Evolutionary conservation across 2,888 invertebrate genomes (phyloP), one percentile per base, ranked within the genome.

Genomic region (Strigamia transsilvanica): DNA sequence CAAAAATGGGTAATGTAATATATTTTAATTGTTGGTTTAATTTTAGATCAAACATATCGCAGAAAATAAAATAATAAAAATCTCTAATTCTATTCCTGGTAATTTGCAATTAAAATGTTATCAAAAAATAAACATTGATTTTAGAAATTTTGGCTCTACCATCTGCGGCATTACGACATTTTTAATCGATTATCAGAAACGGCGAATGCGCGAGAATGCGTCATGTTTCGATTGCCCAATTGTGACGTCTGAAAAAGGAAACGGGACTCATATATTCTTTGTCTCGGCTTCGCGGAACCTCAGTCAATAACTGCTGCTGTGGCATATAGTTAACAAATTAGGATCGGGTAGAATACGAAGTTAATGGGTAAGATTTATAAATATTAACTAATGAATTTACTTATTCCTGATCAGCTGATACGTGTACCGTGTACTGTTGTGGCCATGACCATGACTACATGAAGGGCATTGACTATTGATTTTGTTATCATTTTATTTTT

Each of bases 381-480:
- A 27, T 27, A 27, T 27, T 27, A 27, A 27, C 3, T 27, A 27
- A 27, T 18, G 9, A 56, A n/a, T n/a, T 56, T 56, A n/a, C 4
- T n/a, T 15, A 5, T 56, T 18, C 7, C n/a, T 6, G 56, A 73
- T 73, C 73, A 32, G 32, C 32, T 73, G 27, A 23, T 73, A 12
- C 13, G 32, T 15, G 12, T 32, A 18, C 18, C 27, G 73, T 27
- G n/a, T 66, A 66, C 34, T 51, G 51, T 2, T 21, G 1, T 73
- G 73, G 23, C 73, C 73, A 15, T 73, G 73, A 73, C 73, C 73
- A 27, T 73, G 73, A 73, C 73, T 27, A 73, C 73, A 32, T 4
- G 32, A 32, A 73, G 15, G 51, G 51, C 51, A 51, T 51, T 51
- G 56, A 73, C 73, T 73, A 73, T 73, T 73, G 27, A 73, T 42